Base-by-base conservation (phyloP, 2,113 vertebrate species). In the Chaetops frenatus region DNA sequence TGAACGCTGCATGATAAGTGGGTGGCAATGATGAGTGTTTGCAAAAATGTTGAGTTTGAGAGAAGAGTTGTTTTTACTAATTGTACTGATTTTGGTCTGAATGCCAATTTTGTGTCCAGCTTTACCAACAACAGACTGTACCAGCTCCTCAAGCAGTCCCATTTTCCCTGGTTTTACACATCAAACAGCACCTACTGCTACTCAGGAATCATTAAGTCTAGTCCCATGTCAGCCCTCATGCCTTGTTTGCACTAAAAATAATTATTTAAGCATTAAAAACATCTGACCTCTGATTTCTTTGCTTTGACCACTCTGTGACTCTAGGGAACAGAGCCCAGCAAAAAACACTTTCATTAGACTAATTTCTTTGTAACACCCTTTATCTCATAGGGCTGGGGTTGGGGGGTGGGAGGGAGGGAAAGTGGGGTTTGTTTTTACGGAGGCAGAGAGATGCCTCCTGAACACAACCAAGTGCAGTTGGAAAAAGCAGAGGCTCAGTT, bases 401-500 rank as follows among this genome's bases (percentile, higher is more conserved):
- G 5, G 3, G 9, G 7, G 13, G 13, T 10, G 27, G 33, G 4
- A 42, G 18, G 13, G 11, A 21, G 47, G 8, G 17, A 10, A 51
- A 31, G 4, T 10, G 12, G 7, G 18, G 9, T 12, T 33, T 69
- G 14, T 33, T 42, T 36, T 71, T 51, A 56, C 16, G 23, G 53
- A 47, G 33, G 23, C 69, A 70, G 31, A 42, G 15, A 74, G 28
- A 33, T 33, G 8, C 12, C 42, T 78, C 24, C 12, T 27, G 50
- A 73, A 73, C 24, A 31, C 0, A 4, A 12, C 6, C 1, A 4
- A 77, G 10, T 2, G 4, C 0, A 1, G 29, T 4, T 57, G 66
- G 57, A 38, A 62, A 67, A 71, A 58, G 10, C 51, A 48, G 42
- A 51, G 28, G 11, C 72, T 82, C 1, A 0, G 35, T 6, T 1